Conservation (phyloP, 2,888 invertebrate genomes). For the Drosophila differens region DNA sequence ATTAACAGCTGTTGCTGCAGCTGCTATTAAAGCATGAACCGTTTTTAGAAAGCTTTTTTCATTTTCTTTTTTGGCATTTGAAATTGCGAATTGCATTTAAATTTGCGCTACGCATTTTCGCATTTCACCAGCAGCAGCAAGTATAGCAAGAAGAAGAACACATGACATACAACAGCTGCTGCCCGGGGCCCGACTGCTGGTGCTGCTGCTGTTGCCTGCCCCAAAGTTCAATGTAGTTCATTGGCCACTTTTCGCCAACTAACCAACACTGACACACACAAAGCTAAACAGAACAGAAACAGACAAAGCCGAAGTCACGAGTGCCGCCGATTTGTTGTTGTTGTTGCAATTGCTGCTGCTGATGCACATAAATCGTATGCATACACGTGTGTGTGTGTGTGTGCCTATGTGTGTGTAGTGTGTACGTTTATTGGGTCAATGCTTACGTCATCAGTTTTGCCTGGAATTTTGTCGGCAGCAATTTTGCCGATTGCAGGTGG, state of each 20-base stretch:
- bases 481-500: constrained; percentile 57
- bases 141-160: constrained; percentile 33
- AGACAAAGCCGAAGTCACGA: constrained; percentile 82
- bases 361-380: constrained; percentile 75
- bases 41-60: neutral
- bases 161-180: constrained; percentile 71
- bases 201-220: constrained; percentile 37
- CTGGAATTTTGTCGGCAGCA: constrained; percentile 64
- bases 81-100: constrained; percentile 26
- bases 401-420: neutral
- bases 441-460: constrained; percentile 79
- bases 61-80: constrained; percentile 18
- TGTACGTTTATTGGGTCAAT: constrained; percentile 74
- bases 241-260: constrained; percentile 80
- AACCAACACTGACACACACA: constrained; percentile 42
- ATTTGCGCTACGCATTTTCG: constrained; percentile 40
- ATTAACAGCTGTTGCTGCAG: constrained; percentile 27
- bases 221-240: constrained; percentile 81
- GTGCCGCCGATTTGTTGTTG: constrained; percentile 61
- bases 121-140: constrained; percentile 39
- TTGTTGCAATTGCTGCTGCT: constrained; percentile 38
- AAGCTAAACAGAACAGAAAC: constrained; percentile 68
- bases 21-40: neutral
- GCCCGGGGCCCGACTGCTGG: constrained; percentile 12
- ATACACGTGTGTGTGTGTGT: constrained; percentile 30